These are phyloP conservation scores for Neoitamus cyanurus DNA, from an alignment of 2,888 invertebrate species.

Conservation along the genomic window DNA sequence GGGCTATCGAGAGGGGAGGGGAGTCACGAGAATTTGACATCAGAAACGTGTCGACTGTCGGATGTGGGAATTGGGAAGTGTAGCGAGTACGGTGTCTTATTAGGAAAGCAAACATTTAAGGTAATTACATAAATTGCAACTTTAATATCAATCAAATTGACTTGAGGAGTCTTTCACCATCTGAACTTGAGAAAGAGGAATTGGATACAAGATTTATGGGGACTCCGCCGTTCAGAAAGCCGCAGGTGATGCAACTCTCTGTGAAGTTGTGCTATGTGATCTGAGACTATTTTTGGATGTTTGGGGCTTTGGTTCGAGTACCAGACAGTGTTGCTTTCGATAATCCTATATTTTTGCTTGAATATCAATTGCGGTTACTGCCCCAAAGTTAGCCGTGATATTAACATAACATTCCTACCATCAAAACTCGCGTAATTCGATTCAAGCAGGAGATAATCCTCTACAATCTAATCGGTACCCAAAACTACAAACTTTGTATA, in stretches of 20 bases:
- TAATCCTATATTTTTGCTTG: not conserved
- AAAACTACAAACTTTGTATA: no score
- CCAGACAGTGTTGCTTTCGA: not conserved
- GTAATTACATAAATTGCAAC: not conserved
- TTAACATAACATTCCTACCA: no score
- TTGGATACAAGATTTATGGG: not conserved
- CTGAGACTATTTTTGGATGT: not conserved
- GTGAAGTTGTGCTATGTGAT: not conserved
- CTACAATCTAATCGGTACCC: no score
- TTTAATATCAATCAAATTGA: not conserved
- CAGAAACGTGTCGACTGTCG: not conserved
- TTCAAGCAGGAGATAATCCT: no score
- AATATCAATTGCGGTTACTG: not conserved
- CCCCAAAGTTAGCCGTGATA: no score
- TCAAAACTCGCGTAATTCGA: no score
- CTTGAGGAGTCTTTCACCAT: not conserved
- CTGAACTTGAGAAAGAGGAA: not conserved
- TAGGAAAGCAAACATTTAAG: not conserved
- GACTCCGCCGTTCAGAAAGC: not conserved
- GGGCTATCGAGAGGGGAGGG: no score
- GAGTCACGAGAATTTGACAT: not conserved
- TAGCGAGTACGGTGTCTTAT: not conserved
- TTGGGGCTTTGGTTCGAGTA: not conserved
- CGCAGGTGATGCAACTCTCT: not conserved
- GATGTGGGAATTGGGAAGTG: no score